These are phyloP conservation scores for Himalopsyche phryganea DNA, from an alignment of 1,140 invertebrate species.

Conservation along the genomic window DNA sequence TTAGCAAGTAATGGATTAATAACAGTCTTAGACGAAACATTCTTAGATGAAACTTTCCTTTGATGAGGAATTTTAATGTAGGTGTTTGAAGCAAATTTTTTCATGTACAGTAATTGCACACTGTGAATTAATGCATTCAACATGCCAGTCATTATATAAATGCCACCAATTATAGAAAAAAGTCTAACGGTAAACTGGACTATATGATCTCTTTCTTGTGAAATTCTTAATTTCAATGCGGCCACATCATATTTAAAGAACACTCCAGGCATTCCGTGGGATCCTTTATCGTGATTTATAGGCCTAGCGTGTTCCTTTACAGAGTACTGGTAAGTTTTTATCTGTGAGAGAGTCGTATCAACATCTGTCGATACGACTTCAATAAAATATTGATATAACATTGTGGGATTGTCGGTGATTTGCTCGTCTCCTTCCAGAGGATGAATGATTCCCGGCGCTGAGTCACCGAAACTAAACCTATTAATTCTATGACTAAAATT, in stretches of 20 bases:
- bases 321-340: constrained; percentile 89
- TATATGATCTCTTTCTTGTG: constrained; percentile 74
- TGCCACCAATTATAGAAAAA: constrained; percentile 86
- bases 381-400: constrained; percentile 90
- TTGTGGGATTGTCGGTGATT: constrained; percentile 60
- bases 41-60: background rate
- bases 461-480: constrained; percentile 88
- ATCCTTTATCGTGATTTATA: constrained; percentile 63
- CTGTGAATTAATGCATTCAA: constrained; percentile 15
- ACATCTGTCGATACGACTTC: constrained; percentile 94
- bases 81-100: constrained; percentile 8
- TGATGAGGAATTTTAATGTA: constrained; percentile 8
- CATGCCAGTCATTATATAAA: constrained; percentile 77
- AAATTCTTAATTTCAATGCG: constrained; percentile 81
- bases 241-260: constrained; percentile 94
- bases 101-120: constrained; percentile 2
- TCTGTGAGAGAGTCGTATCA: constrained; percentile 61
- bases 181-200: constrained; percentile 80
- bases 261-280: constrained; percentile 89
- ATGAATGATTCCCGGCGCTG: constrained; percentile 79
- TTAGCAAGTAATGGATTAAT: too few species aligned
- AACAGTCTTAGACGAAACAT: too few species aligned
- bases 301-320: constrained; percentile 82
- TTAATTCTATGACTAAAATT: constrained; percentile 95
- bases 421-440: constrained; percentile 90